These are phyloP conservation scores for Gonatopus flavifemur DNA, from an alignment of 1,140 invertebrate species.

Conservation along the genomic window DNA sequence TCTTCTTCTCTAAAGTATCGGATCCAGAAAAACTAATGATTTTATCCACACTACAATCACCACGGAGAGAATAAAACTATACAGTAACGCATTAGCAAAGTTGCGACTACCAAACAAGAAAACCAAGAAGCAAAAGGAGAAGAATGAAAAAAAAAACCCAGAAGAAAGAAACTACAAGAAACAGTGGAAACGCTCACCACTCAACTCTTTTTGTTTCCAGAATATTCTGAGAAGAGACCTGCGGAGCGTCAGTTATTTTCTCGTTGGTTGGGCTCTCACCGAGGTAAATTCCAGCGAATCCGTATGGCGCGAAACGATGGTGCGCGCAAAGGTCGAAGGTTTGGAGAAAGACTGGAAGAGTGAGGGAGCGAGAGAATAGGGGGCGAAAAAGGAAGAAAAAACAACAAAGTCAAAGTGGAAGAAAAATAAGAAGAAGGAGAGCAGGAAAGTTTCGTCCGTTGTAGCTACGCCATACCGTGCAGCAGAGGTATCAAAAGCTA, in stretches of 20 bases:
- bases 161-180: neutral
- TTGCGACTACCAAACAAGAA: neutral
- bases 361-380: neutral
- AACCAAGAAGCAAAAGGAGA: neutral
- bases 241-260: constrained; percentile 38
- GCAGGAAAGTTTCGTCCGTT: constrained; percentile 29
- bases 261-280: constrained; percentile 33
- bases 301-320: constrained; percentile 18
- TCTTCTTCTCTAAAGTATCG: too few relatives aligned
- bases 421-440: constrained; percentile 9
- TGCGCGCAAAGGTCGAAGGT: too few relatives aligned
- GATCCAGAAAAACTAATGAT: too few relatives aligned
- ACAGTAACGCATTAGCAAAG: neutral
- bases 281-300: constrained; percentile 31
- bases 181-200: too few relatives aligned
- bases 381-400: constrained; percentile 4
- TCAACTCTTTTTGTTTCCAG: too few relatives aligned
- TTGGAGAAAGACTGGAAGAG: too few relatives aligned
- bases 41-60: too few relatives aligned
- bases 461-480: constrained; percentile 29
- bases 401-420: neutral
- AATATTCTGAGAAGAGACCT: constrained; percentile 33
- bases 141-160: neutral
- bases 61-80: too few relatives aligned
- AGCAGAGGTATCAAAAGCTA: constrained; percentile 42